Percentiles rank a stretch among this genome's conserved stretches.
Conservation (phyloP, 2,113 vertebrate genomes). For the Erythrolamprus reginae region DNA sequence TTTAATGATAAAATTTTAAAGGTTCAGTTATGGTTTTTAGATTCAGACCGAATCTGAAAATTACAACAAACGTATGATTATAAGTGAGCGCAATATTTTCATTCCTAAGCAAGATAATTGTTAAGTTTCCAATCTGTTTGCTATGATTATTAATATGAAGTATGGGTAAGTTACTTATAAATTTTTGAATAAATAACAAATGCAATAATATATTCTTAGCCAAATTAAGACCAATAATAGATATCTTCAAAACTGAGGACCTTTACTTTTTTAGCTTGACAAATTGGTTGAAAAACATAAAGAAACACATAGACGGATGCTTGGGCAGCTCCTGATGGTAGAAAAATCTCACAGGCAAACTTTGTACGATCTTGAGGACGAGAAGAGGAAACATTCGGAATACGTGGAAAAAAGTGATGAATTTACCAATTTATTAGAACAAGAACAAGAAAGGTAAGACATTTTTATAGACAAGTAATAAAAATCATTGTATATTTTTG, state of each 20-base stretch:
- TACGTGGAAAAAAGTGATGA: slow-evolving; percentile 78
- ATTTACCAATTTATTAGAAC: slow-evolving; percentile 78
- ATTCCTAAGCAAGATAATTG: not conserved
- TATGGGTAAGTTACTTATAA: not conserved
- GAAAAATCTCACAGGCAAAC: slow-evolving; percentile 76
- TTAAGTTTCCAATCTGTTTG: not conserved
- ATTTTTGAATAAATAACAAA: not conserved
- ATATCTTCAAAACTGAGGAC: not conserved
- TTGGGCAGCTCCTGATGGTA: slow-evolving; percentile 77
- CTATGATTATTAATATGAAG: not conserved
- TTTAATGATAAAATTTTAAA: not conserved
- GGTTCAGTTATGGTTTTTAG: not conserved
- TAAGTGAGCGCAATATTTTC: not conserved
- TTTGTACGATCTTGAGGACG: slow-evolving; percentile 74
- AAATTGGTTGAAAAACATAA: slow-evolving; percentile 76
- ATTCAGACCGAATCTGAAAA: not conserved
- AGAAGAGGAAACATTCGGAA: slow-evolving; percentile 76
- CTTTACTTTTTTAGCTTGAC: slow-evolving; percentile 72
- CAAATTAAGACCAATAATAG: not conserved
- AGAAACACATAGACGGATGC: slow-evolving; percentile 71
- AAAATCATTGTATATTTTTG: not conserved
- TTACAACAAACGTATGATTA: not conserved
- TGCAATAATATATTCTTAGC: not conserved
- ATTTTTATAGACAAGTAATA: not conserved
- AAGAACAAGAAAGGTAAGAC: slow-evolving; percentile 88